Evolutionary conservation across 2,888 invertebrate species (phyloP).

Genomic region (Hoplodrina blanda): DNA sequence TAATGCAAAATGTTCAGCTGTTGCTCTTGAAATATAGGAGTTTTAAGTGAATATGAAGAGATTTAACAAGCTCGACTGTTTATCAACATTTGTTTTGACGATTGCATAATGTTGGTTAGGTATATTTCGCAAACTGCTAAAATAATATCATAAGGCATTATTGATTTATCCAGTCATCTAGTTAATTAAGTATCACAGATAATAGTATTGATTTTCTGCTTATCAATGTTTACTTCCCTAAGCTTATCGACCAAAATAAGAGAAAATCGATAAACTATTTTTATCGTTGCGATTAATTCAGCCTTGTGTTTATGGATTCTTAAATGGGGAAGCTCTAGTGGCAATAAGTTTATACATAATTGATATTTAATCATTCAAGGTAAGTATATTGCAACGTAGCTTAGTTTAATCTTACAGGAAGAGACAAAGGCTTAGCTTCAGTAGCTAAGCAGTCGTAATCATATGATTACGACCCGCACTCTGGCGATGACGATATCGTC

Average conservation of each 20-base stretch:
- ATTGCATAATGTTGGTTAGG: background rate
- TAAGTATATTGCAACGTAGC: conserved; percentile 6
- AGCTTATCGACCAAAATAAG: background rate
- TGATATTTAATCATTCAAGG: too few species aligned
- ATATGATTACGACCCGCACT: too few species aligned
- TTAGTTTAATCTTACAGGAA: conserved; percentile 9
- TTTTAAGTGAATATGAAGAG: conserved; percentile 6
- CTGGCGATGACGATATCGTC: too few species aligned
- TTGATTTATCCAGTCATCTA: conserved; percentile 3
- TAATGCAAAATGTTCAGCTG: conserved; percentile 35
- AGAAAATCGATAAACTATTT: conserved; percentile 17
- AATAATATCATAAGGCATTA: background rate
- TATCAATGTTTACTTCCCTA: background rate
- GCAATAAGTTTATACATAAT: background rate
- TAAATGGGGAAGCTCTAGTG: conserved; percentile 4
- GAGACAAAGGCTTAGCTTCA: background rate
- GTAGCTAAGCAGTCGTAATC: conserved; percentile 2
- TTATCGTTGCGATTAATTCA: conserved; percentile 3
- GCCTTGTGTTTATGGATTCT: conserved; percentile 1
- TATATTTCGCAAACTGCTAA: background rate
- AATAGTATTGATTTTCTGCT: background rate
- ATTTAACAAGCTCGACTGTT: conserved; percentile 18
- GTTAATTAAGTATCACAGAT: background rate
- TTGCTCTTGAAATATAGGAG: conserved; percentile 28
- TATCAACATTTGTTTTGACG: conserved; percentile 12